These are phyloP conservation scores for Conger conger DNA, from an alignment of 2,113 vertebrate genomes.

Conservation along the genomic window DNA sequence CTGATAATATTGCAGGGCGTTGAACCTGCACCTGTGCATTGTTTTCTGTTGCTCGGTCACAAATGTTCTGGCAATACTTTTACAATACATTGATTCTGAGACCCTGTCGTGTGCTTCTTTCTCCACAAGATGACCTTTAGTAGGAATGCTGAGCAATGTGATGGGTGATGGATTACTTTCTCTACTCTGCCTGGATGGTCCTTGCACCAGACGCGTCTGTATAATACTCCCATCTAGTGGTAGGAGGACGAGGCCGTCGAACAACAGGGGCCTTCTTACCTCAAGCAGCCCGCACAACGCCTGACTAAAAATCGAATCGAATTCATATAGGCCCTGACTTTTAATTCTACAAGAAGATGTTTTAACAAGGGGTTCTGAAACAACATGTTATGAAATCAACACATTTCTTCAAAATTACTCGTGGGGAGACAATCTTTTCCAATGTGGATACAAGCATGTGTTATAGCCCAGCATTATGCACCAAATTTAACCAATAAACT, in stretches of 20 bases:
- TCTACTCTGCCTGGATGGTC: background rate
- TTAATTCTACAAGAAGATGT: no score
- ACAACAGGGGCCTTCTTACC: background rate
- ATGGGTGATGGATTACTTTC: background rate
- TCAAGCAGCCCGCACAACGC: conserved; percentile 31
- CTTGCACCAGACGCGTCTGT: background rate
- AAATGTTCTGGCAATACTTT: background rate
- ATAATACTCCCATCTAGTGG: conserved; percentile 38
- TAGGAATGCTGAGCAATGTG: background rate
- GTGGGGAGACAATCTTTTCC: no score
- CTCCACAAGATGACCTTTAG: background rate
- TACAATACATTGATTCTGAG: background rate
- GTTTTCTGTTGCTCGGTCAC: background rate
- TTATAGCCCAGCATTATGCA: no score
- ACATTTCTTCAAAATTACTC: no score
- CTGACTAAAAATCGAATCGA: conserved; percentile 34
- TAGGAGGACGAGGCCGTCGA: no score
- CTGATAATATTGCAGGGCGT: background rate
- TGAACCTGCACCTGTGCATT: background rate
- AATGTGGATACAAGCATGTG: no score
- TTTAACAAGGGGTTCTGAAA: no score
- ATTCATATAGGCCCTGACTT: no score
- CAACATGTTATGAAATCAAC: no score
- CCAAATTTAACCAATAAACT: no score
- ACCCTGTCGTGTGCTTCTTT: background rate